These are phyloP conservation scores for Macrosiphum euphorbiae DNA, from an alignment of 2,888 invertebrate genomes.

Conservation along the genomic window DNA sequence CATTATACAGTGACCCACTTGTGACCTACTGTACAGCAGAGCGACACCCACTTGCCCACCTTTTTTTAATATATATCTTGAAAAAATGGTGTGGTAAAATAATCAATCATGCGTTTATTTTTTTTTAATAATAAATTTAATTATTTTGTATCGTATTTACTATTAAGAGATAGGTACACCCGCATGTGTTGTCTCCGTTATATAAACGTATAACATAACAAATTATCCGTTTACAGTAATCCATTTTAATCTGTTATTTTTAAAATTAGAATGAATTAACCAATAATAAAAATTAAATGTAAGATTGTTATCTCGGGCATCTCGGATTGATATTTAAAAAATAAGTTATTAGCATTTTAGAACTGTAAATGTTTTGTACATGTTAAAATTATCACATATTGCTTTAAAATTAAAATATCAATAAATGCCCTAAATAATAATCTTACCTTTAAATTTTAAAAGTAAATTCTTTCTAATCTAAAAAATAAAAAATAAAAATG, in stretches of 20 bases:
- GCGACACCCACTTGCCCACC: no score
- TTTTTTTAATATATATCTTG: background rate
- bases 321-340: background rate
- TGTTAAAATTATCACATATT: background rate
- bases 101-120: background rate
- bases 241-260: background rate
- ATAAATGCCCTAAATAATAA: background rate
- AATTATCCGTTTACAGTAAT: background rate
- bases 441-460: background rate
- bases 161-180: background rate
- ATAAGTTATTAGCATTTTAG: background rate
- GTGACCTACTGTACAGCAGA: no score
- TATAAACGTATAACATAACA: background rate
- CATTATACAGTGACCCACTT: no score
- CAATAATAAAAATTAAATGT: background rate
- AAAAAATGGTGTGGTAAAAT: background rate
- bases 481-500: background rate
- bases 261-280: background rate
- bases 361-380: background rate
- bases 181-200: background rate
- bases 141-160: background rate
- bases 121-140: background rate
- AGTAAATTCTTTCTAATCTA: no score
- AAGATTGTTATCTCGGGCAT: background rate
- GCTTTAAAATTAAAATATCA: background rate